phyloP scores from a whole-genome alignment of 2,113 vertebrate species.

The Dasyprocta punctata region DNA sequence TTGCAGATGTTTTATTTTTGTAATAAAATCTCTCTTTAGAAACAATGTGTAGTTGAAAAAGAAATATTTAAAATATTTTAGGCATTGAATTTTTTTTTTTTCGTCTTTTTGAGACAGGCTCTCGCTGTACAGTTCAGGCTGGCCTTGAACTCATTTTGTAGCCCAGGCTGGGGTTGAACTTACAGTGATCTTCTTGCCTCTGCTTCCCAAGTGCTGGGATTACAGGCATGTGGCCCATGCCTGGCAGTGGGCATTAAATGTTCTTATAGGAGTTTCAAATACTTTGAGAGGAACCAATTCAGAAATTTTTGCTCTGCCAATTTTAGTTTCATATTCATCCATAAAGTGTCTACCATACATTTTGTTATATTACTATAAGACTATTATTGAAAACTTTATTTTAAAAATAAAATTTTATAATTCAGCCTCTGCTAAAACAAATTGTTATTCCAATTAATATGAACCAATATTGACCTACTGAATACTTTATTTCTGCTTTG shows the following conservation, averaged over 20 bases:
- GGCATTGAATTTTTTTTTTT: not conserved
- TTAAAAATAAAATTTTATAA: conserved; percentile 53
- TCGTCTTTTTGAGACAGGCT: no score
- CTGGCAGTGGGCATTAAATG: not conserved
- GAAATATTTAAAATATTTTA: conserved; percentile 62
- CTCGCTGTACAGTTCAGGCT: no score
- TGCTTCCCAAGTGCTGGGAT: no score
- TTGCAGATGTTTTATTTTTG: conserved; percentile 48
- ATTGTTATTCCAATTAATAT: not conserved
- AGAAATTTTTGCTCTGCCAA: conserved; percentile 55
- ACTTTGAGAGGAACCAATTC: conserved; percentile 45
- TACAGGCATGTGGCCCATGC: no score
- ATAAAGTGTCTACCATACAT: conserved; percentile 15
- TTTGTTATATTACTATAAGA: conserved; percentile 29
- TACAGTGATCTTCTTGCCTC: no score
- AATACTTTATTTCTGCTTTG: conserved; percentile 52
- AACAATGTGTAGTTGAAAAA: conserved; percentile 57
- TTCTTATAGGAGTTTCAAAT: conserved; percentile 60
- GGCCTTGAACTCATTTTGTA: no score
- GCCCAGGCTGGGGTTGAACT: no score
- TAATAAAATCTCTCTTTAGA: conserved; percentile 51
- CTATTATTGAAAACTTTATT: conserved; percentile 50
- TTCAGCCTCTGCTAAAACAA: conserved; percentile 49
- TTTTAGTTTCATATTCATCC: conserved; percentile 63
- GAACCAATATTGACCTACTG: not conserved